Conservation (phyloP, 2,888 invertebrate species). For the Chaetogeoica ovagalla region DNA sequence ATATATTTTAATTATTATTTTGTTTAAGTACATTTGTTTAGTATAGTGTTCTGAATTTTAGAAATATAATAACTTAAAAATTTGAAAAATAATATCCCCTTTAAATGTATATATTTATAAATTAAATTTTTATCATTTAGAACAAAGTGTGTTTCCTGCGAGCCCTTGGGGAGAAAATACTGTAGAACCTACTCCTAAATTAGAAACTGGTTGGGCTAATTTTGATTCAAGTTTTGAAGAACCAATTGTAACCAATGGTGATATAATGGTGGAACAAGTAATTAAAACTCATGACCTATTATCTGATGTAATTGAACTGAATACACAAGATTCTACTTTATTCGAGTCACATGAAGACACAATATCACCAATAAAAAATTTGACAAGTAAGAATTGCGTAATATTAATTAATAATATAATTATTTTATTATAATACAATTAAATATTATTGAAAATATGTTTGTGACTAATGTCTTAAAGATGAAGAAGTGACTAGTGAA, state of each 20-base stretch:
- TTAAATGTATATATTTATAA: background rate
- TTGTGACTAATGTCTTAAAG: background rate
- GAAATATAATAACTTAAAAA: background rate
- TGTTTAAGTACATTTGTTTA: no score
- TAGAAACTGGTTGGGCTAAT: conserved; percentile 53
- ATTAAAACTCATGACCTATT: conserved; percentile 7
- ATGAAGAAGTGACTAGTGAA: conserved; percentile 7
- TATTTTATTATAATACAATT: background rate
- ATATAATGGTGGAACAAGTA: background rate
- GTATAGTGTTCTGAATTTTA: no score
- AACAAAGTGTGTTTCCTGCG: conserved; percentile 4
- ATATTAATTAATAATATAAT: no score
- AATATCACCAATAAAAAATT: conserved; percentile 1
- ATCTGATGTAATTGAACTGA: background rate
- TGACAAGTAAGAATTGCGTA: conserved; percentile 6
- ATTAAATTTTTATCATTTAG: conserved; percentile 4
- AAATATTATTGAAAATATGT: background rate
- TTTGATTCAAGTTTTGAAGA: conserved; percentile 54
- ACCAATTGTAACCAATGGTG: conserved; percentile 28
- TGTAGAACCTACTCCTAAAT: conserved; percentile 23
- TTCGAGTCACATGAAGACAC: background rate
- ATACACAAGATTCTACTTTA: background rate
- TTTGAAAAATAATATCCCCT: no score
- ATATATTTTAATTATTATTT: no score
- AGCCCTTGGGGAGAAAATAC: conserved; percentile 48